These are phyloP conservation scores for Stegophylla sp. DNA, from an alignment of 2,888 invertebrate genomes.

Conservation along the genomic window DNA sequence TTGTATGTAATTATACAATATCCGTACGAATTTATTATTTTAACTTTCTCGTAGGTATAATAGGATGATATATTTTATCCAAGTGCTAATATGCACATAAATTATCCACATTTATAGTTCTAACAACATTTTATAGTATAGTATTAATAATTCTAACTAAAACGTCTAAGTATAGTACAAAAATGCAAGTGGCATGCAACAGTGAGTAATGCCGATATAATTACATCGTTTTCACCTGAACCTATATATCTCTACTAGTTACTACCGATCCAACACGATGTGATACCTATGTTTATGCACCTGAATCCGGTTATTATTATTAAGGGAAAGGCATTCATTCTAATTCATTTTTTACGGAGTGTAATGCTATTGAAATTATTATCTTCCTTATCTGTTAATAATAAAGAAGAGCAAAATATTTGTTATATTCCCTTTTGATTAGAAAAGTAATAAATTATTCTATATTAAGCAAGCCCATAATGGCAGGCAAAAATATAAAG, in stretches of 20 bases:
- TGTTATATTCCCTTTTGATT: neutral
- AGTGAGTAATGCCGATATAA: slow-evolving; percentile 19
- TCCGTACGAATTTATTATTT: too few relatives aligned
- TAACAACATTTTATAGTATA: too few relatives aligned
- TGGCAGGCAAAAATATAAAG: too few relatives aligned
- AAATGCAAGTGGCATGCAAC: neutral
- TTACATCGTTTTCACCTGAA: slow-evolving; percentile 42
- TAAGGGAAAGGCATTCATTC: slow-evolving; percentile 36
- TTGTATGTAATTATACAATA: too few relatives aligned
- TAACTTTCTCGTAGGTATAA: too few relatives aligned
- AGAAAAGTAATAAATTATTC: neutral
- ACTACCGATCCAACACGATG: slow-evolving; percentile 3
- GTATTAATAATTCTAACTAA: too few relatives aligned
- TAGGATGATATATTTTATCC: too few relatives aligned
- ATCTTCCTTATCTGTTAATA: neutral
- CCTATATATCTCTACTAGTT: too few relatives aligned
- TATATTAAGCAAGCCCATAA: too few relatives aligned
- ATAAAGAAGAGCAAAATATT: neutral
- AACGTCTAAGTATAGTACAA: too few relatives aligned
- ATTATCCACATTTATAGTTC: too few relatives aligned
- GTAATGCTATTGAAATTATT: slow-evolving; percentile 7
- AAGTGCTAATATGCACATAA: too few relatives aligned
- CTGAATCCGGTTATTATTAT: slow-evolving; percentile 53
- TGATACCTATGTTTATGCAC: neutral
- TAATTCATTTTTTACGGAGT: neutral